Evolutionary conservation across 2,113 vertebrate genomes (phyloP).

Genomic region (Podiceps cristatus): DNA sequence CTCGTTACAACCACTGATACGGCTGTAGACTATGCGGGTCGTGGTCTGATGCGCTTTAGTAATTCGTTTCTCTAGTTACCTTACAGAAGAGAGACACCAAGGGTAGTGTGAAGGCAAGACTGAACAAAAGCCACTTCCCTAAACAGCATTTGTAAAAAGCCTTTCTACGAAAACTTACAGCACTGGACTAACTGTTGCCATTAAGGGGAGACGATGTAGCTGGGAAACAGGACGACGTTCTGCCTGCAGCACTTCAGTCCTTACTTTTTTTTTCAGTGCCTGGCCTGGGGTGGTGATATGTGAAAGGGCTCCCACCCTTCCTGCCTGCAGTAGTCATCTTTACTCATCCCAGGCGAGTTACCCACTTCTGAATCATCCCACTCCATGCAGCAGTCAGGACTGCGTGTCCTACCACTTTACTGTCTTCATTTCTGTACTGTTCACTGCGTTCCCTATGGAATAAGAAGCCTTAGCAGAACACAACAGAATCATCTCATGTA

Average conservation of each 20-base stretch:
- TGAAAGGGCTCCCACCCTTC: neutral
- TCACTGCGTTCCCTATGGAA: neutral
- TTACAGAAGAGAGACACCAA: neutral
- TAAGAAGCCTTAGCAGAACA: neutral
- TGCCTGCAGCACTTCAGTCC: neutral
- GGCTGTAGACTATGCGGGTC: neutral
- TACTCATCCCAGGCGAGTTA: neutral
- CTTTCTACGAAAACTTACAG: neutral
- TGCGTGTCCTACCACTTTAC: neutral
- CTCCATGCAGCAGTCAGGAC: conserved; percentile 5
- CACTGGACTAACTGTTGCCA: neutral
- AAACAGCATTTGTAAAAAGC: neutral
- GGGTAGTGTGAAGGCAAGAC: neutral
- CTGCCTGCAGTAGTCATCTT: neutral
- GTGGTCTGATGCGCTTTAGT: neutral
- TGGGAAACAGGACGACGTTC: neutral
- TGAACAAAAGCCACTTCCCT: neutral
- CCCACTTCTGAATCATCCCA: neutral
- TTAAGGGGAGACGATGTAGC: neutral
- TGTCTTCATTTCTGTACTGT: neutral
- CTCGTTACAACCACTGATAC: neutral
- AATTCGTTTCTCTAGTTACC: neutral
- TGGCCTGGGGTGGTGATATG: neutral
- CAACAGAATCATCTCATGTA: neutral
- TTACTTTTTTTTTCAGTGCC: neutral